Conservation (phyloP, 2,113 vertebrate genomes). For the Callaeas wilsoni region DNA sequence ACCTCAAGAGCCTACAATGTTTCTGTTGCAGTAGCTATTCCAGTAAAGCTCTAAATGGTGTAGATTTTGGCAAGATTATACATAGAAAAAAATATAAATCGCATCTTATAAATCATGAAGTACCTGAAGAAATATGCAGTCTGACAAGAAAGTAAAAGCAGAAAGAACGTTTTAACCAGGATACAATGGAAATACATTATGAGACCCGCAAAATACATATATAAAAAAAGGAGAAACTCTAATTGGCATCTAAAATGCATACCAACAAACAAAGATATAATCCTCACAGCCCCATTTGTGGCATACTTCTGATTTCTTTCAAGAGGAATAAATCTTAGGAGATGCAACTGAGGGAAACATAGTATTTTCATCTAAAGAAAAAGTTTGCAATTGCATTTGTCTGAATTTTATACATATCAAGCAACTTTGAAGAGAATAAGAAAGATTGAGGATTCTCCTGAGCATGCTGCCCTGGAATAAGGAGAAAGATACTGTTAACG, state of each 20-base stretch:
- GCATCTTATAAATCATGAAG: not conserved
- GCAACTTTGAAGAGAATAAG: not conserved
- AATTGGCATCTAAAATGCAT: not conserved
- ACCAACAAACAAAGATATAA: not conserved
- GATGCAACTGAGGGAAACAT: not conserved
- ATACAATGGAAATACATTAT: not conserved
- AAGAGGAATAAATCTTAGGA: not conserved
- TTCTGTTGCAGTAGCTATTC: not conserved
- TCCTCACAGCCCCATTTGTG: not conserved
- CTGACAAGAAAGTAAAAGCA: not conserved
- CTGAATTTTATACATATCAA: not conserved
- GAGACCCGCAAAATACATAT: not conserved
- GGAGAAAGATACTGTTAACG: not conserved
- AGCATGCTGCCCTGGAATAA: not conserved
- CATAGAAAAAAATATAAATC: not conserved
- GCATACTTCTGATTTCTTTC: not conserved
- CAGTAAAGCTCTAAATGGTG: not conserved
- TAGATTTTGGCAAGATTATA: not conserved
- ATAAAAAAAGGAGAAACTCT: not conserved
- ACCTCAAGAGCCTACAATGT: not conserved
- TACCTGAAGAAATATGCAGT: not conserved
- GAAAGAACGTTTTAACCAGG: not conserved
- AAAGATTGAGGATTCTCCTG: not conserved
- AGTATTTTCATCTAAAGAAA: not conserved
- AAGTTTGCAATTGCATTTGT: not conserved